phyloP scores from a whole-genome alignment of 2,797 vertebrate species.

The Acropternis orthonyx region DNA sequence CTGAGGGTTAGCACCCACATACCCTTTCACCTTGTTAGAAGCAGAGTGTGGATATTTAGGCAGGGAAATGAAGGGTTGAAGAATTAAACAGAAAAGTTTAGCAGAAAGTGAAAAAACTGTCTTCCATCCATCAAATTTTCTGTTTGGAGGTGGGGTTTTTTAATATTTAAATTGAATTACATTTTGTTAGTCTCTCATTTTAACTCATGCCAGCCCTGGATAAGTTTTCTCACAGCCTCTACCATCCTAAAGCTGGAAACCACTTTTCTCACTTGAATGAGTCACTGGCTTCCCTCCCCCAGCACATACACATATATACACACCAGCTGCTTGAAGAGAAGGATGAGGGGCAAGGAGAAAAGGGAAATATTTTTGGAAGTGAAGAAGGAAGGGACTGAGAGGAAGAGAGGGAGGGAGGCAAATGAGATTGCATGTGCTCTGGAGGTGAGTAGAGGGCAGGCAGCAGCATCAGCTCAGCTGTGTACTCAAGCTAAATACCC shows the following conservation, averaged over 20 bases:
- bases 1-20: background rate
- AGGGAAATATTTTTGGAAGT: background rate
- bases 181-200: conserved; percentile 19
- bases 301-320: background rate
- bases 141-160: background rate
- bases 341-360: conserved; percentile 3
- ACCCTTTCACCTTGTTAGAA: background rate
- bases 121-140: background rate
- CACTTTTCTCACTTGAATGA: conserved; percentile 52
- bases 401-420: background rate
- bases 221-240: conserved; percentile 37
- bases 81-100: background rate
- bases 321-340: conserved; percentile 33
- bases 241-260: conserved; percentile 35
- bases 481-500: background rate
- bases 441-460: background rate
- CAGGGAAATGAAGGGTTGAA: background rate
- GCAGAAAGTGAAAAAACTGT: background rate
- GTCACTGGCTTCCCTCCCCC: conserved; percentile 40
- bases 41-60: background rate
- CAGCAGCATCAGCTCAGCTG: background rate
- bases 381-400: background rate
- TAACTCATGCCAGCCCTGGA: conserved; percentile 16
- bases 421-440: background rate
- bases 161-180: background rate